phyloP scores from a whole-genome alignment of 2,113 vertebrate genomes.

The Puntigrus tetrazona region DNA sequence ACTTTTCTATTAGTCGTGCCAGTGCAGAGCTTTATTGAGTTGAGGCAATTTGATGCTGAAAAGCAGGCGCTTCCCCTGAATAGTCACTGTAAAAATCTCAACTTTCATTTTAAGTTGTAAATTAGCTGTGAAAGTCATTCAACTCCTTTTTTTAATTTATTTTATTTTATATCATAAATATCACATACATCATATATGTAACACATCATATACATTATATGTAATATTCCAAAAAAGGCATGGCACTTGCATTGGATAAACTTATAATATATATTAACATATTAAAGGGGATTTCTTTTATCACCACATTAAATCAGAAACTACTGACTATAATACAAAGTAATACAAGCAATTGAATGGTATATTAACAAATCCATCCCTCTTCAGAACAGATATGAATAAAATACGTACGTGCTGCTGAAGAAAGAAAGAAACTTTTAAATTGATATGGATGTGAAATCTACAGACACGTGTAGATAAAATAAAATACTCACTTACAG shows the following conservation, averaged over 20 bases:
- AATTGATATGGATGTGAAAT: not conserved
- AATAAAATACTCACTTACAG: not conserved
- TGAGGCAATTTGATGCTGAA: not conserved
- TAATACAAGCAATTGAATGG: too few species aligned
- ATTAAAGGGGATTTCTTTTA: too few species aligned
- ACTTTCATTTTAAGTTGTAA: not conserved
- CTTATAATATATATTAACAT: too few species aligned
- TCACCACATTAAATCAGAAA: too few species aligned
- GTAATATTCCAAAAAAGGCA: too few species aligned
- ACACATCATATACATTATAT: too few species aligned
- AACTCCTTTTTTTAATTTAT: too few species aligned
- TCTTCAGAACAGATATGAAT: not conserved
- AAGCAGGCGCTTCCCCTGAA: not conserved
- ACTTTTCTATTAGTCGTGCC: not conserved
- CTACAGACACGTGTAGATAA: not conserved
- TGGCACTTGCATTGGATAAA: too few species aligned
- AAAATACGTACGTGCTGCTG: not conserved
- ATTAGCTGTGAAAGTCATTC: not conserved
- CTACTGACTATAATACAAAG: too few species aligned
- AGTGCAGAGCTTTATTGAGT: constrained; percentile 18
- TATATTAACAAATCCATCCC: too few species aligned
- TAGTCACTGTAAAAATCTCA: not conserved
- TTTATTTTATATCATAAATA: too few species aligned
- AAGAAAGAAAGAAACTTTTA: not conserved
- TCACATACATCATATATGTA: too few species aligned